These are phyloP conservation scores for Brienomyrus longianalis DNA, from an alignment of 2,113 vertebrate genomes.

Conservation along the genomic window DNA sequence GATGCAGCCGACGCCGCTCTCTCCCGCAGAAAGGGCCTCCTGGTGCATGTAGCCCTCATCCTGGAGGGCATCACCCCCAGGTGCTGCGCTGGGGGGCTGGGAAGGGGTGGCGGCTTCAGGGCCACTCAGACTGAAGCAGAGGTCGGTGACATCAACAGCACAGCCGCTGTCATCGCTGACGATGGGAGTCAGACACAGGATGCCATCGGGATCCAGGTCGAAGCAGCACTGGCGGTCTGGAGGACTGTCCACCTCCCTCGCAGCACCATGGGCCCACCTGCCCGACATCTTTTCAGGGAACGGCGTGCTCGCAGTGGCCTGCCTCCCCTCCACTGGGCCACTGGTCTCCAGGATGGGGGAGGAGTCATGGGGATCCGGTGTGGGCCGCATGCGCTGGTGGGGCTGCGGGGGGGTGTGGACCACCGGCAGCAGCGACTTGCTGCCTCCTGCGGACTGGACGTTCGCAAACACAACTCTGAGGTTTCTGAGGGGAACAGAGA, in stretches of 20 bases:
- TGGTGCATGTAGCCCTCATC: neutral
- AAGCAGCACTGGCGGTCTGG: slow-evolving; percentile 11
- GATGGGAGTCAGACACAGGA: slow-evolving; percentile 38
- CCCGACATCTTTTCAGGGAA: neutral
- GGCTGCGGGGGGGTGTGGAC: neutral
- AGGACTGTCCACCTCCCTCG: neutral
- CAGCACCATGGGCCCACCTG: neutral
- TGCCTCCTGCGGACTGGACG: neutral
- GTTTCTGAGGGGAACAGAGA: neutral
- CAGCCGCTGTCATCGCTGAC: neutral
- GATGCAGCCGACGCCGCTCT: neutral
- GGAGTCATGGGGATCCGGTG: neutral
- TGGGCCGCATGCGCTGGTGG: neutral
- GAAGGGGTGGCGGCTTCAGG: neutral
- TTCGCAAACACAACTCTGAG: neutral
- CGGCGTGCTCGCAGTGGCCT: neutral
- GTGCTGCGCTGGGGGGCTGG: neutral
- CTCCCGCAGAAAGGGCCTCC: neutral
- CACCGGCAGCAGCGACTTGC: neutral
- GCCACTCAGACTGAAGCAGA: too few species aligned
- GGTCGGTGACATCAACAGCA: neutral
- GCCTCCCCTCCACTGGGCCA: neutral
- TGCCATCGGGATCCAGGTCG: slow-evolving; percentile 30
- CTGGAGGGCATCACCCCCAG: neutral
- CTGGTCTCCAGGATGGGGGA: neutral